Base-by-base conservation (phyloP, 2,797 vertebrate species). In the Oryzias sinensis region DNA sequence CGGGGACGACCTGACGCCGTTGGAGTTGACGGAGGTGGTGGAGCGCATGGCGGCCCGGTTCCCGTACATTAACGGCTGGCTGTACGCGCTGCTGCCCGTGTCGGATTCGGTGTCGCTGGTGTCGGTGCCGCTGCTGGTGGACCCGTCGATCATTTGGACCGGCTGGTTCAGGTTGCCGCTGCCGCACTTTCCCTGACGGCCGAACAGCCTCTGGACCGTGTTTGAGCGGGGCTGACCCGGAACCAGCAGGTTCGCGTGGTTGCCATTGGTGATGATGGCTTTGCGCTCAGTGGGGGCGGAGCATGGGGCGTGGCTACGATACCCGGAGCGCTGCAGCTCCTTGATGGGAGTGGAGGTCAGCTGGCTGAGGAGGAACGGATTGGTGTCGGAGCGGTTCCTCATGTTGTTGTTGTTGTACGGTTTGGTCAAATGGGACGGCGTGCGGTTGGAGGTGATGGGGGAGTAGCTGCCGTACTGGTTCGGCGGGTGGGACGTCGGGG, bases 311-410 rank as follows among this genome's bases (percentile, higher is more conserved):
- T 80, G 75, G 33, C 5, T 37, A 2, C 62, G 62, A 14, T 40
- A 0, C 25, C 62, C 72, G 5, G 62, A 50, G 37, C 67, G 75
- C 0, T 61, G 62, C 0, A 58, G 24, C 53, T 70, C 53, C 0
- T 44, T 65, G 58, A 84, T 41, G 0, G 93, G 91, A 0, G 91
- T 91, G 27, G 92, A 92, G 0, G 87, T 81, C 16, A 93, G 54
- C 71, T 94, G 94, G 79, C 96, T 96, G 20, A 96, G 93, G 65
- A 98, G 93, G 71, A 97, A 94, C 0, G 96, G 96, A 56, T 98
- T 93, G 0, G 96, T 98, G 24, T 95, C 95, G 0, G 96, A 97
- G 49, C 93, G 94, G 70, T 96, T 96, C 4, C 89, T 88, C 45
- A 80, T 66, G 67, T 85, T 84, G 65, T 90, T 86, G 27, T 86